Evolutionary conservation across 2,888 invertebrate species (phyloP).

Genomic region (Rutpela maculata): DNA sequence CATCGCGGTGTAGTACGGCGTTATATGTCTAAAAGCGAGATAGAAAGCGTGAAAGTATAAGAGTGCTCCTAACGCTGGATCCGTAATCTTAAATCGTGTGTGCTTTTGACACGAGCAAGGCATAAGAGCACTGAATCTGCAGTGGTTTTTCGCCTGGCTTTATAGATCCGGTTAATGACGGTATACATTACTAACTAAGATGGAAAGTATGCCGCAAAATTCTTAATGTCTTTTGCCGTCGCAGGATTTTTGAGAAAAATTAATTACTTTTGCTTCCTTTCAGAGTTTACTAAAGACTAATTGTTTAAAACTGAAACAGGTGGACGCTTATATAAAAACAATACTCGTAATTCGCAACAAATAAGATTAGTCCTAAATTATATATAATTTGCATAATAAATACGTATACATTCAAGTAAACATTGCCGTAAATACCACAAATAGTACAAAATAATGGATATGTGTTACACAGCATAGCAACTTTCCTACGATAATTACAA

Average conservation of each 20-base stretch:
- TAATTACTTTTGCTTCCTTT: no score
- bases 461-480: no score
- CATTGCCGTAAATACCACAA: no score
- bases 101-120: constrained; percentile 63
- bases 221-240: background rate
- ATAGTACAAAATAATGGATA: no score
- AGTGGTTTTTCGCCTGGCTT: constrained; percentile 52
- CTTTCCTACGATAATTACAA: no score
- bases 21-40: constrained; percentile 50
- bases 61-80: constrained; percentile 60
- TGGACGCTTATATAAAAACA: no score
- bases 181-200: constrained; percentile 48
- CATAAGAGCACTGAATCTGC: constrained; percentile 44
- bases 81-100: constrained; percentile 65
- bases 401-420: no score
- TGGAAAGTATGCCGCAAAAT: constrained; percentile 42
- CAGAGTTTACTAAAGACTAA: no score
- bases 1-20: constrained; percentile 39
- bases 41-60: constrained; percentile 59
- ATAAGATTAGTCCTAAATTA: no score
- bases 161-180: constrained; percentile 60
- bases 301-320: background rate
- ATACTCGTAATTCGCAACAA: no score
- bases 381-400: no score
- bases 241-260: background rate